Evolutionary conservation across 1,140 invertebrate species (phyloP), one percentile per base, ranked within the genome.

Genomic region (Pogonus chalceus): DNA sequence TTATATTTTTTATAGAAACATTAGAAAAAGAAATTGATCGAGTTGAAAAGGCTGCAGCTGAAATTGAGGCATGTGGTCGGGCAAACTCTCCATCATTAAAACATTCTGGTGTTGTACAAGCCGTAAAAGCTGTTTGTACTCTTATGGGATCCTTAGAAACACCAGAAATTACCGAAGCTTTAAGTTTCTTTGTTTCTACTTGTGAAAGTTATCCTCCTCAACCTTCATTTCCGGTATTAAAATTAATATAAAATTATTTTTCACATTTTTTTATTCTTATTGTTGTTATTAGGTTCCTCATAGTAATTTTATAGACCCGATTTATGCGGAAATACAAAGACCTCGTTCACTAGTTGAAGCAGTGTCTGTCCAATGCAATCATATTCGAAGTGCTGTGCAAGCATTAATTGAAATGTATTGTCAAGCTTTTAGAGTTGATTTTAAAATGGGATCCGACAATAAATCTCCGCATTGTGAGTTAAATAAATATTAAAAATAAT

Each of bases 71-170:
- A 12, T 76, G 66, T 52, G 68, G 68, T 43, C 56, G 59, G 7
- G 67, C 64, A 56, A 62, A 71, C 46, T 62, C 75, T 55, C 70
- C 75, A 16, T 65, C 70, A 47, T 61, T 79, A 21, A 77, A 84
- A 62, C 74, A 78, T 2, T 78, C 56, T 55, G 76, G 82, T 18
- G 81, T 93, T 37, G 77, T 86, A 18, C 93, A 97, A 70, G 85
- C 90, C 0, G 88, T 96, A 0, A 97, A 96, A 73, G 90, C 90
- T 0, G 84, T 98, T 7, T 92, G 91, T 67, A 83, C 90, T 21
- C 72, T 92, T 20, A 82, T 96, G 57, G 89, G 89, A 10, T 85
- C 84, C 53, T 80, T 96, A 1, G 90, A 96, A 71, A 96, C 92
- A 0, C 70, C 84, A 43, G 88, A 92, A 62, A 80, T 94, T 1